Evolutionary conservation across 2,113 vertebrate species (phyloP), one percentile per base, ranked within the genome.

Genomic region (Bagarius yarrelli): DNA sequence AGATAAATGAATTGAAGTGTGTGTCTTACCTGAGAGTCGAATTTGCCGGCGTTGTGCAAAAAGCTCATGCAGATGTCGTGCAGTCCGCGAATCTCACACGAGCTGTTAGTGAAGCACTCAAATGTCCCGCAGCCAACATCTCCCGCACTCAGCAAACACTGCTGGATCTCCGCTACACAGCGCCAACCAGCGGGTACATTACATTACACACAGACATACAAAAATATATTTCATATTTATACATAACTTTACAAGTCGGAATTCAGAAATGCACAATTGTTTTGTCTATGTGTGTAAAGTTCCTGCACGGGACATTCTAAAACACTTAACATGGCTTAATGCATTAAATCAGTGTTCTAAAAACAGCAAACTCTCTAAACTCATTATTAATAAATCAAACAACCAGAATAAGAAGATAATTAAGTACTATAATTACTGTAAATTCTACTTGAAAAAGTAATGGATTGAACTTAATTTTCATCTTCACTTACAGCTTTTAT

Each of bases 41-140:
- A 99, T 89, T 93, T 95, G 75, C 97, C 97, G 70, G 97, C 97
- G 63, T 98, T 97, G 93, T 98, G 96, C 78, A 99, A 93, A 89
- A 99, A 95, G 0, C 94, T 96, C 91, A 96, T 94, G 88, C 97
- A 99, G 88, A 99, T 98, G 86, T 96, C 95, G 71, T 97, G 93
- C 73, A 98, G 93, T 40, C 97, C 97, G 52, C 93, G 92, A 83
- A 98, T 96, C 87, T 97, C 95, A 32, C 97, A 99, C 15, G 97
- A 97, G 91, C 95, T 97, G 92, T 98, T 98, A 90, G 93, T 97
- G 84, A 99, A 98, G 88, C 97, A 99, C 78, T 97, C 95, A 83
- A 99, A 98, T 74, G 94, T 95, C 53, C 95, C 96, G 56, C 97
- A 99, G 56, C 97, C 97, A 76, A 98, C 97, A 40, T 98, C 96